Evolutionary conservation across 2,797 vertebrate genomes (phyloP).

Genomic region (Trachops cirrhosus): DNA sequence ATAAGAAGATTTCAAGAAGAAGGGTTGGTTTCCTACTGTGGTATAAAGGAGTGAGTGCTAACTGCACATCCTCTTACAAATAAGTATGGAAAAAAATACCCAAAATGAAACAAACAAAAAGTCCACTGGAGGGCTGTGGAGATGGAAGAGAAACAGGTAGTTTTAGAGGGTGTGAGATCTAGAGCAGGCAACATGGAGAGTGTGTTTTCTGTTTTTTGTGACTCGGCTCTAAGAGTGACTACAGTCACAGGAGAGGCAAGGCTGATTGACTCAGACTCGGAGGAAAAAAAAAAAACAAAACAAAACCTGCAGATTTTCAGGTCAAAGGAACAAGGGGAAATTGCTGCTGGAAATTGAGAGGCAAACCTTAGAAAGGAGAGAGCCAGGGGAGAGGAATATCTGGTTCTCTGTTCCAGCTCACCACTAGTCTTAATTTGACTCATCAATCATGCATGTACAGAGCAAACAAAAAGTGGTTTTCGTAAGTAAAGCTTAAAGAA

Average conservation of each 20-base stretch:
- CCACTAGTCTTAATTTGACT: background rate
- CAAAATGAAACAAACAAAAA: background rate
- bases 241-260: background rate
- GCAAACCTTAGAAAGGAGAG: background rate
- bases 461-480: constrained; percentile 8
- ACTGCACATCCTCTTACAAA: background rate
- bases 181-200: background rate
- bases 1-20: background rate
- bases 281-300: background rate
- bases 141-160: background rate
- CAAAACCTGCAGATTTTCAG: background rate
- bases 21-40: background rate
- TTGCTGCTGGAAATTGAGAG: background rate
- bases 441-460: background rate
- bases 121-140: background rate
- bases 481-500: background rate
- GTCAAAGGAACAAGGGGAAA: background rate
- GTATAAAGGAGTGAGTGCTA: background rate
- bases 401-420: background rate
- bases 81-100: background rate
- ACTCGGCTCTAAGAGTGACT: background rate
- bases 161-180: background rate
- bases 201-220: background rate
- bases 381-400: background rate
- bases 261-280: background rate